Evolutionary conservation across 1,140 invertebrate genomes (phyloP), one percentile per base, ranked within the genome.

Genomic region (Asobara japonica): DNA sequence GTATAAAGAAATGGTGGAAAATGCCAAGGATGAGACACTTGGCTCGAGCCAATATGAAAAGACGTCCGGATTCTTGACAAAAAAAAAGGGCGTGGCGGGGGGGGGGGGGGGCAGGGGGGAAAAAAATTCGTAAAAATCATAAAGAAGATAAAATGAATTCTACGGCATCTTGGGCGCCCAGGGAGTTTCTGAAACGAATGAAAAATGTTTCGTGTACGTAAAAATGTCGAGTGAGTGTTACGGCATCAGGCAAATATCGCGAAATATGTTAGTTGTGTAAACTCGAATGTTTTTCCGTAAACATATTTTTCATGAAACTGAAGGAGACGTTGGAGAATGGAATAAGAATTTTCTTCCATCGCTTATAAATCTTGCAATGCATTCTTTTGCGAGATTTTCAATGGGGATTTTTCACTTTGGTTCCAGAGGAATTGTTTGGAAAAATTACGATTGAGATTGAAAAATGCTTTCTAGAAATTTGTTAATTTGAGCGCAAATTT

Each of bases 271-370:
- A 56, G 51, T 56, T 56, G 18, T 56, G 41, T 45, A 56, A 56
- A 56, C 20, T 56, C 22, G 22, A 56, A 56, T 56, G 51, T 56
- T 56, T 11, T 56, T 45, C 41, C 22, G 51, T 22, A 22, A 27
- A 56, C 51, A 56, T 78, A 78, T 80, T 71, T 79, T n/a, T 45
- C 41, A 45, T 45, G 7, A 45, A 45, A 45, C 41, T 45, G 41
- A 45, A 16, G n/a, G 41, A 5, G 36, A 45, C 41, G 41, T 45
- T 16, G 2, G 41, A 16, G 18, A 16, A 45, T 45, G 41, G 41
- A 45, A 45, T 16, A 45, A 45, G 41, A 45, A 45, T 45, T 45
- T 16, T 45, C 41, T 16, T 13, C n/a, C 41, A 45, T 45, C 13
- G 41, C 41, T 45, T 13, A 45, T 45, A 13, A 45, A 45, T 45